A percentile compares a stretch with the other conserved stretches of the same genome.
These are phyloP conservation scores for Plectropomus leopardus DNA, from an alignment of 2,113 vertebrate genomes.

Conservation along the genomic window DNA sequence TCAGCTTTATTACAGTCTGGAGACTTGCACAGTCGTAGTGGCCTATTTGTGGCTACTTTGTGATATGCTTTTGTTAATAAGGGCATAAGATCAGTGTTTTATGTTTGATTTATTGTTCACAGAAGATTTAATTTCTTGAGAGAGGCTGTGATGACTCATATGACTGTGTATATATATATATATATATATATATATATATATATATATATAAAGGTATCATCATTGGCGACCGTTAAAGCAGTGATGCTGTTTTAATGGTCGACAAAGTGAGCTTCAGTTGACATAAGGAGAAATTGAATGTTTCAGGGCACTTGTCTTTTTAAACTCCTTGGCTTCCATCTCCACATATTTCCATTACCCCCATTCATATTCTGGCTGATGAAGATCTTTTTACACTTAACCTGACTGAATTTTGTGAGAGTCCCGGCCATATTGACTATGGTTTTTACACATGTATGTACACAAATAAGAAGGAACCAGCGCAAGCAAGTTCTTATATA, in stretches of 20 bases:
- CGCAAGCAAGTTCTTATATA: too few relatives aligned
- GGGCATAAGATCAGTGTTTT: not conserved
- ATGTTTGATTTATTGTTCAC: not conserved
- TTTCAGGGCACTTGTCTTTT: conserved; percentile 29
- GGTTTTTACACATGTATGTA: too few relatives aligned
- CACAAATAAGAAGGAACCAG: too few relatives aligned
- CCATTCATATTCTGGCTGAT: conserved; percentile 39
- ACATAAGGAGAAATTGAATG: conserved; percentile 27
- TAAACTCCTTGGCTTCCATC: conserved; percentile 19
- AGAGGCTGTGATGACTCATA: not conserved
- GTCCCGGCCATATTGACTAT: too few relatives aligned
- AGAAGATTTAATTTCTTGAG: not conserved
- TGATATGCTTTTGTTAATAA: not conserved
- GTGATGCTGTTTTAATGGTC: conserved; percentile 36
- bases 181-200: too few relatives aligned
- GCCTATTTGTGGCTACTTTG: not conserved
- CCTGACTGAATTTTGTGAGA: too few relatives aligned
- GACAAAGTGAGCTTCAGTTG: conserved; percentile 32
- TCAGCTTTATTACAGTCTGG: conserved; percentile 53
- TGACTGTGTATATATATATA: too few relatives aligned
- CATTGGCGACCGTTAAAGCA: too few relatives aligned
- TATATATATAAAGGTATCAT: too few relatives aligned
- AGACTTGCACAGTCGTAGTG: conserved; percentile 8
- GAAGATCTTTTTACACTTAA: conserved; percentile 45
- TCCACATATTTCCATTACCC: conserved; percentile 19